Evolutionary conservation across 2,113 vertebrate species (phyloP).

Genomic region (Coturnix japonica): DNA sequence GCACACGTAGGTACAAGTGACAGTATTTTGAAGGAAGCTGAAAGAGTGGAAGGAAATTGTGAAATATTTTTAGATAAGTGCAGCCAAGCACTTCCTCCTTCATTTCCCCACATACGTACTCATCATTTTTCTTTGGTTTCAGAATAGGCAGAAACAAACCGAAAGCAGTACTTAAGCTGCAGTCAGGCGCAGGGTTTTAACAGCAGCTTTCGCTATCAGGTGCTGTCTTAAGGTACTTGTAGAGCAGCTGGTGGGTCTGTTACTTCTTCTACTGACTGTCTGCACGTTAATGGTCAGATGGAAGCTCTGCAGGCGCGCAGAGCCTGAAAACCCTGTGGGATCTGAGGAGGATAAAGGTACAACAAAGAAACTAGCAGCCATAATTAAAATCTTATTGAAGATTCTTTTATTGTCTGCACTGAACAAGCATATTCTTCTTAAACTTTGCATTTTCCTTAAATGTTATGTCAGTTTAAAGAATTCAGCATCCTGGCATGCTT

Average conservation of each 20-base stretch:
- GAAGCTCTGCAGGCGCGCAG: neutral
- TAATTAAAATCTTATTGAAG: neutral
- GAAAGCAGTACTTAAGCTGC: slow-evolving; percentile 39
- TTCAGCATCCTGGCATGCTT: neutral
- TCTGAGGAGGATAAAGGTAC: neutral
- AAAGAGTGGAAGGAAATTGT: slow-evolving; percentile 38
- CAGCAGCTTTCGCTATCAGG: slow-evolving; percentile 41
- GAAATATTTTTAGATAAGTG: slow-evolving; percentile 42
- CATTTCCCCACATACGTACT: slow-evolving; percentile 1
- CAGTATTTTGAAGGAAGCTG: neutral
- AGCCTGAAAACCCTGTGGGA: neutral
- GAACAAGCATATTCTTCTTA: neutral
- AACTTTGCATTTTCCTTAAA: neutral
- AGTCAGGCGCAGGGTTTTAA: slow-evolving; percentile 43
- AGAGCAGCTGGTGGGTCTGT: neutral
- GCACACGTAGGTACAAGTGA: neutral
- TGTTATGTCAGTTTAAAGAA: neutral
- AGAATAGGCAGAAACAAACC: neutral
- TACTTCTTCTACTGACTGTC: slow-evolving; percentile 14
- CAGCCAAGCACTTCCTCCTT: slow-evolving; percentile 53
- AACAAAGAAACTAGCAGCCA: neutral
- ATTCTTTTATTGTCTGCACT: neutral
- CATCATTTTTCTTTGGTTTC: slow-evolving; percentile 43
- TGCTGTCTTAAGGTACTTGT: slow-evolving; percentile 49
- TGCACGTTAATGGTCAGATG: slow-evolving; percentile 14